Evolutionary conservation across 2,888 invertebrate species (phyloP).

Genomic region (Ornithoptera alexandrae): DNA sequence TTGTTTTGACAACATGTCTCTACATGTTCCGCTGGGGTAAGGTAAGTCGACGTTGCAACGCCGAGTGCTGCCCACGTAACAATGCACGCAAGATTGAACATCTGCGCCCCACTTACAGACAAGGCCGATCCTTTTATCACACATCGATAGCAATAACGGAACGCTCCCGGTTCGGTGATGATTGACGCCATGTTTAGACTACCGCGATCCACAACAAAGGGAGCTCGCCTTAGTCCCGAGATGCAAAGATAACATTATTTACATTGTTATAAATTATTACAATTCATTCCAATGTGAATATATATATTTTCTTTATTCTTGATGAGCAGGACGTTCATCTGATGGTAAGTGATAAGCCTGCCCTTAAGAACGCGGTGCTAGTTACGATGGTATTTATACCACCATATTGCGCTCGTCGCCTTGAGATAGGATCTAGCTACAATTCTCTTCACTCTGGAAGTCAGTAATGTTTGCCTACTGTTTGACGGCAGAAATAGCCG

Average conservation of each 20-base stretch:
- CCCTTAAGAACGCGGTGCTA: too few species aligned
- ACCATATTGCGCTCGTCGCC: too few species aligned
- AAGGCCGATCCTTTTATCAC: constrained; percentile 64
- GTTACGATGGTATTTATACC: too few species aligned
- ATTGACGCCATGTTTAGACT: constrained; percentile 48
- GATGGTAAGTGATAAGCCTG: too few species aligned
- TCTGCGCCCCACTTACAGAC: constrained; percentile 63
- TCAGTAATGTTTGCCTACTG: too few species aligned
- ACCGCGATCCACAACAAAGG: constrained; percentile 41
- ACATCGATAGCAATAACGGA: constrained; percentile 52
- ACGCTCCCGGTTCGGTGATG: constrained; percentile 45
- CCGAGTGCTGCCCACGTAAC: constrained; percentile 27
- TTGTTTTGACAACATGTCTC: constrained; percentile 2
- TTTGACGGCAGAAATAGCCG: too few species aligned
- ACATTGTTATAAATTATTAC: constrained; percentile 7
- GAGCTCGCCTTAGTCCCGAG: constrained; percentile 20
- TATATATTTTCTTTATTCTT: too few species aligned
- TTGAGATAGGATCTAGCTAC: too few species aligned
- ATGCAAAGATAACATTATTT: constrained; percentile 23
- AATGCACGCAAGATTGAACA: constrained; percentile 43
- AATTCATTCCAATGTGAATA: too few species aligned
- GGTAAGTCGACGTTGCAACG: constrained; percentile 3
- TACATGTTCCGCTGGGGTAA: not conserved
- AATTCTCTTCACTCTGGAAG: too few species aligned
- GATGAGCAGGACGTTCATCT: too few species aligned